Conservation (phyloP, 2,888 invertebrate genomes). For the Diarsia brunnea region DNA sequence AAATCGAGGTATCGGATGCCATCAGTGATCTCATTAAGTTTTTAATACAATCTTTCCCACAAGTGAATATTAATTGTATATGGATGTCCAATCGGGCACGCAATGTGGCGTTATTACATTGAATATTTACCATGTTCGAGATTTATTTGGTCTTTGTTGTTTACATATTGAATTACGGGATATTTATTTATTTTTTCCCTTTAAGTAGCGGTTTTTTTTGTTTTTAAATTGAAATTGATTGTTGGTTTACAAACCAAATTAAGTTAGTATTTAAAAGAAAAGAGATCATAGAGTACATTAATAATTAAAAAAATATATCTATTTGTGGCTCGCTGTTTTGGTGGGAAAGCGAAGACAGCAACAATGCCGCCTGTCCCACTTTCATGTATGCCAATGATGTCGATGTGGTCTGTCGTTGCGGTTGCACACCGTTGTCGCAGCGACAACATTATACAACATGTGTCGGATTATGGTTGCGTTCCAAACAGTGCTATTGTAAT, state of each 20-base stretch:
- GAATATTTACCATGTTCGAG: neutral
- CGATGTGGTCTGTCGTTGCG: neutral
- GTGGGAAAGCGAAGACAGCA: neutral
- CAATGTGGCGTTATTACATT: constrained; percentile 5
- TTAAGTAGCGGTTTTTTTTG: neutral
- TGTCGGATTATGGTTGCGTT: neutral
- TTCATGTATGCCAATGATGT: neutral
- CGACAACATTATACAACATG: no score
- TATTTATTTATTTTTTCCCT: neutral
- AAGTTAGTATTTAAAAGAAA: neutral
- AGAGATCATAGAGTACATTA: neutral
- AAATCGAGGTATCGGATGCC: neutral
- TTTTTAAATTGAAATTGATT: neutral
- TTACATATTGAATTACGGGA: neutral
- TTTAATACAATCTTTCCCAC: constrained; percentile 9
- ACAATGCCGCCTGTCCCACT: neutral
- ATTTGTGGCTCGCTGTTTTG: neutral
- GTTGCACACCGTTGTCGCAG: neutral
- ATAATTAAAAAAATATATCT: neutral
- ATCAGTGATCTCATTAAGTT: constrained; percentile 14
- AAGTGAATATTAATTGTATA: constrained; percentile 18
- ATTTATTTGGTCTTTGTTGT: neutral
- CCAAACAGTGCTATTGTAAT: neutral
- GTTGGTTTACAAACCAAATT: neutral
- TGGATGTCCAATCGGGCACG: neutral